Evolutionary conservation across 2,888 invertebrate species (phyloP).

Genomic region (Athalia cordata): DNA sequence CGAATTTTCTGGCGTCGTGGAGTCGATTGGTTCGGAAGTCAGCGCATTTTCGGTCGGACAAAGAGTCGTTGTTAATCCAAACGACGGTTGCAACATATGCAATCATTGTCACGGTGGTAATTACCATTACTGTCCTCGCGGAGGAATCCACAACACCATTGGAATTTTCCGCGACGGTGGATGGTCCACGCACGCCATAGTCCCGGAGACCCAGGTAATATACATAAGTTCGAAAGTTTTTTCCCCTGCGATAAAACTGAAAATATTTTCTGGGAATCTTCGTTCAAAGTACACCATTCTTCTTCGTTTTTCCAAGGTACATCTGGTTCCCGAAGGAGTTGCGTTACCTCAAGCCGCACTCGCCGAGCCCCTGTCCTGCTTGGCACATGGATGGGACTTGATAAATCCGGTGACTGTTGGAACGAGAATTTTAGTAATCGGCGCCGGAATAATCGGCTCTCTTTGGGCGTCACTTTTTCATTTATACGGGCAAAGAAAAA

Average conservation of each 20-base stretch:
- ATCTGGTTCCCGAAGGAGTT: slow-evolving; percentile 29
- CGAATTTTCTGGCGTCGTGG: slow-evolving; percentile 81
- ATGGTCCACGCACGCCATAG: slow-evolving; percentile 80
- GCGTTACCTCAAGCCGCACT: slow-evolving; percentile 74
- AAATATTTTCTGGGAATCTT: no score
- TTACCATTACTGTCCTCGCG: slow-evolving; percentile 79
- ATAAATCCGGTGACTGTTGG: slow-evolving; percentile 77
- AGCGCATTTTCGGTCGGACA: slow-evolving; percentile 79
- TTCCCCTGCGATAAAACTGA: no score
- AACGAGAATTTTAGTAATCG: slow-evolving; percentile 77
- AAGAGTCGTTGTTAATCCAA: slow-evolving; percentile 82
- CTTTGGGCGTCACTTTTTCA: slow-evolving; percentile 79
- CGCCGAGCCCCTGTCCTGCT: slow-evolving; percentile 80
- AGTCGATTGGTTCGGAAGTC: slow-evolving; percentile 77
- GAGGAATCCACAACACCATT: slow-evolving; percentile 79
- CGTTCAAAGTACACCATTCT: no score
- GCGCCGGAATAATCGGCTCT: slow-evolving; percentile 85
- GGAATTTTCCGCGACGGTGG: slow-evolving; percentile 82
- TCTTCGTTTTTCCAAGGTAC: slow-evolving; percentile 6
- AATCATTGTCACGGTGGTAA: slow-evolving; percentile 78
- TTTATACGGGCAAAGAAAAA: slow-evolving; percentile 78
- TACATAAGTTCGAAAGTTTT: no score
- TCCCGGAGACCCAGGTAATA: slow-evolving; percentile 78
- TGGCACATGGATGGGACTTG: slow-evolving; percentile 79
- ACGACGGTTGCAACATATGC: slow-evolving; percentile 80